Evolutionary conservation across 2,113 vertebrate genomes (phyloP), one percentile per base, ranked within the genome.

Genomic region (Mobula hypostoma): DNA sequence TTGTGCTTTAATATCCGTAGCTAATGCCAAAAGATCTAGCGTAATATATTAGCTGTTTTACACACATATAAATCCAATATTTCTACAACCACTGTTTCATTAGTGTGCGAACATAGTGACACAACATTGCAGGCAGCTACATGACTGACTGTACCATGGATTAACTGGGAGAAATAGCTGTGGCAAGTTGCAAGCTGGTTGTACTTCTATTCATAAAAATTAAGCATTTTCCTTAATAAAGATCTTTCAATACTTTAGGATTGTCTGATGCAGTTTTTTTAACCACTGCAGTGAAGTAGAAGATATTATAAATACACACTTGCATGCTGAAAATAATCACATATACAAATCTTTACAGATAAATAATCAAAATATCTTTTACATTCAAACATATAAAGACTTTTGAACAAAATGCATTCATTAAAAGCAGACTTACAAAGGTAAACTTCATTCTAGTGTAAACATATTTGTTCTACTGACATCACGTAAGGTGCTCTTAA

Each of bases 111-210:
- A 93, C 66, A 92, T 70, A 74, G 88, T 92, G 21, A 93, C 68
- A 93, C 91, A 14, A 74, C 66, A 93, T 36, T 93, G 70, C 68
- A 74, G 70, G 91, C 66, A 56, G 91, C 36, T 56, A 93, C 91
- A 76, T 93, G 40, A 93, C 91, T 68, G 48, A 56, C 36, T 93
- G 91, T 56, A 48, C 91, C 91, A 76, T 74, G 70, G 58, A 40
- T 36, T 91, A 68, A 91, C 61, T 36, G 29, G 88, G 24, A 93
- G 36, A 56, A 15, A 56, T 93, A 74, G 36, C 68, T 74, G 68
- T 93, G 91, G 91, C 91, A 93, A 93, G 91, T 74, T 93, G 70
- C 24, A 93, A 74, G 91, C 68, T 29, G 91, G 91, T 74, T 72
- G 91, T 56, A 76, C 27, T 74, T 76, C 40, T 19, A 40, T 93